A percentile compares a stretch with the other conserved stretches of the same genome.
Conservation (phyloP, 2,888 invertebrate genomes). For the Nebria salina region DNA sequence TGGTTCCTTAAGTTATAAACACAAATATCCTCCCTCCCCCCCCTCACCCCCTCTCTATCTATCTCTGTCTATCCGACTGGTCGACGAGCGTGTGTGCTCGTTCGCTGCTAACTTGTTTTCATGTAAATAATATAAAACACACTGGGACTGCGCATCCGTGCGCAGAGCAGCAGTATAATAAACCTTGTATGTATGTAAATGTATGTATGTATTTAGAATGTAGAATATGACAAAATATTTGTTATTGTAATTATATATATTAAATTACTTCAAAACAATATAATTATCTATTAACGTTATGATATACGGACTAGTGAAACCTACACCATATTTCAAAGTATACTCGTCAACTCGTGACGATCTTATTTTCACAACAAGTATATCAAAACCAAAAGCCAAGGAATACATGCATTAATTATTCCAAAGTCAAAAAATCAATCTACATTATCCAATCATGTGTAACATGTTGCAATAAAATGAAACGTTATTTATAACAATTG, state of each 20-base stretch:
- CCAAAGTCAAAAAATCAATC: constrained; percentile 44
- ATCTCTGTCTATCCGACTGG: background rate
- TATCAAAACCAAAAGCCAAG: constrained; percentile 52
- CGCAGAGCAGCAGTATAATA: constrained; percentile 60
- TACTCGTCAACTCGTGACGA: background rate
- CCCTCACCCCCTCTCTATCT: background rate
- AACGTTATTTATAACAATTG: constrained; percentile 61
- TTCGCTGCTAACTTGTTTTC: constrained; percentile 47
- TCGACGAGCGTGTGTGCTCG: constrained; percentile 2
- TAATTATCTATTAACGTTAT: constrained; percentile 35
- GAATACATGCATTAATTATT: constrained; percentile 39
- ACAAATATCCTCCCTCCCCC: constrained; percentile 6
- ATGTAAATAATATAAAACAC: constrained; percentile 47
- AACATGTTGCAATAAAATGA: constrained; percentile 63
- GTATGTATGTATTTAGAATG: constrained; percentile 60
- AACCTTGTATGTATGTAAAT: constrained; percentile 60
- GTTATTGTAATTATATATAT: constrained; percentile 48
- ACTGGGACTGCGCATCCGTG: constrained; percentile 48
- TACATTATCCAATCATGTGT: constrained; percentile 58
- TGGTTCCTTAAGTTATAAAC: constrained; percentile 59
- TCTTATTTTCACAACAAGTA: constrained; percentile 54
- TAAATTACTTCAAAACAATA: constrained; percentile 49
- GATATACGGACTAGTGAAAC: constrained; percentile 25
- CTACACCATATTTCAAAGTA: background rate
- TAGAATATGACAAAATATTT: constrained; percentile 53